These are phyloP conservation scores for Clarias laeviceps DNA, from an alignment of 2,797 vertebrate species.

Conservation along the genomic window DNA sequence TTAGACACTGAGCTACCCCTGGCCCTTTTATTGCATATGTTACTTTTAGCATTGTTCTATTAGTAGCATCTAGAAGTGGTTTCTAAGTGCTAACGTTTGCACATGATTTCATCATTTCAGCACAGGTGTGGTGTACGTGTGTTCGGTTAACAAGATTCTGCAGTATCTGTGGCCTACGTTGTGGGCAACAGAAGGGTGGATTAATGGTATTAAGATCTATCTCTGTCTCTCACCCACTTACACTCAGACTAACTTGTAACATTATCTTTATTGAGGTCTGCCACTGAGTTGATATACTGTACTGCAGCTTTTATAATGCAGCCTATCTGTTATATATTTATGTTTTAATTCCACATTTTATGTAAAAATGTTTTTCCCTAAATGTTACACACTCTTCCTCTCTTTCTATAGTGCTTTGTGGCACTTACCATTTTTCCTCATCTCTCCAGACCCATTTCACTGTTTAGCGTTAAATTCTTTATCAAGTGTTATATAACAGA, in stretches of 20 bases:
- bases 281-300: neutral
- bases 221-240: constrained; percentile 26
- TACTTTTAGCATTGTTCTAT: neutral
- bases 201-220: constrained; percentile 54
- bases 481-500: constrained; percentile 18
- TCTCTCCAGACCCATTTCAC: neutral
- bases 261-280: constrained; percentile 15
- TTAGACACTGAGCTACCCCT: too few relatives aligned
- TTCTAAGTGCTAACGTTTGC: neutral
- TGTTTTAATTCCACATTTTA: neutral
- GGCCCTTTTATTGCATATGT: too few relatives aligned
- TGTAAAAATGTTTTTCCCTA: neutral
- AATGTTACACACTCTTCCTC: neutral
- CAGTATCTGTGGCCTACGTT: constrained; percentile 44
- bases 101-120: constrained; percentile 29
- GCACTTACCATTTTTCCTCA: constrained; percentile 13
- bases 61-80: neutral
- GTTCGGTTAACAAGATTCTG: constrained; percentile 51
- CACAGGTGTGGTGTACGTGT: constrained; percentile 32
- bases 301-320: neutral
- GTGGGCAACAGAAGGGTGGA: constrained; percentile 39
- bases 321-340: neutral
- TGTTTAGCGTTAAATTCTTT: neutral
- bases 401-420: constrained; percentile 9
- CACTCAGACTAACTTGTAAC: constrained; percentile 17